Evolutionary conservation across 2,888 invertebrate species (phyloP), one percentile per base, ranked within the genome.

Genomic region (Julus scandinavius): DNA sequence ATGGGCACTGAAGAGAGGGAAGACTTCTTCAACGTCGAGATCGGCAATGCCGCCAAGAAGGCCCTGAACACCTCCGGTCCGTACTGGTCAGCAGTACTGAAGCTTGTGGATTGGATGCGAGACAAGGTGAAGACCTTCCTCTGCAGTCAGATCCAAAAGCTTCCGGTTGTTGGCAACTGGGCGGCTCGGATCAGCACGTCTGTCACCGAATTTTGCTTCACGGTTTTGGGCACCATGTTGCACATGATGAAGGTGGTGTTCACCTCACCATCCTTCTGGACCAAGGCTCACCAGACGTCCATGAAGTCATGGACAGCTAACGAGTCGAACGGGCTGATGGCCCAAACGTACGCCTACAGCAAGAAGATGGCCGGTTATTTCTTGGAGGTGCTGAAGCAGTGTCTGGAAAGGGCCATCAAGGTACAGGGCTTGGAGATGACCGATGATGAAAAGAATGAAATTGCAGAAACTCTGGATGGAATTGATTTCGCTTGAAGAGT

Each of bases 301-400:
- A 85, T 85, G 50, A 50, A 50, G 20, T 85, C 85, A 2, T 85
- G 85, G 85, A 17, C 45, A 13, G 85, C 41, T 45, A 85, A 50
- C n/a, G 49, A 50, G 85, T 45, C 20, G 13, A 49, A 50, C 41
- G 85, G 85, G 45, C 50, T 50, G 85, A 49, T 85, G 85, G 85
- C 50, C 15, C 85, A 85, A 45, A 85, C 85, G 45, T 85, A 85
- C 85, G 85, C 85, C 45, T 85, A 85, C 45, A 85, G 50, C 50
- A 85, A 49, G 50, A 85, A 85, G 85, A 85, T 85, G 85, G 85
- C 85, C 15, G 85, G 49, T 17, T 85, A 85, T 45, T 50, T 85
- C 50, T 13, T 85, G 49, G 49, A 85, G 15, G 50, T 85, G 49
- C 20, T 85, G 11, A 50, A 50, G n/a, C 85, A 85, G 50, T 85